A percentile compares a stretch with the other conserved stretches of the same genome.
Evolutionary conservation across 1,140 invertebrate species (phyloP).

Genomic region (Eufriesea mexicana): DNA sequence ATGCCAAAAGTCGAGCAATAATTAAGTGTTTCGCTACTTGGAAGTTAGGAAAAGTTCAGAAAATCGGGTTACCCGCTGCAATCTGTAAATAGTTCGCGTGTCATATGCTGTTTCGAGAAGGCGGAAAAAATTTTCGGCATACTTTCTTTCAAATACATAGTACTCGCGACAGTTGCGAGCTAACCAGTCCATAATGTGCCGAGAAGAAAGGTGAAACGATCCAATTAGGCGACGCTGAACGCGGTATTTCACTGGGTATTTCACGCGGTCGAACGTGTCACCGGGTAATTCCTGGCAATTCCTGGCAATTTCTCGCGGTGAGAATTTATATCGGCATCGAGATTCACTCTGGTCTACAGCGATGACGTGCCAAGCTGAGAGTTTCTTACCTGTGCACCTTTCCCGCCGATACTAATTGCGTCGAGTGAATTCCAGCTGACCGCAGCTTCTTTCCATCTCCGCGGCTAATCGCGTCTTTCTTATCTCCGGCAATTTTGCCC

Average conservation of each 20-base stretch:
- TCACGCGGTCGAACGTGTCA: conserved; percentile 11
- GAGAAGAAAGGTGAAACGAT: not conserved
- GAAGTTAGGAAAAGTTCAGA: too few species aligned
- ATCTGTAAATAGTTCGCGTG: too few species aligned
- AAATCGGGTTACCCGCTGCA: too few species aligned
- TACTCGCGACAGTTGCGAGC: too few species aligned
- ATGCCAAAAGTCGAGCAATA: too few species aligned
- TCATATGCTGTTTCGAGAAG: too few species aligned
- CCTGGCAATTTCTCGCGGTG: not conserved
- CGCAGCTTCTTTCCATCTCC: conserved; percentile 35
- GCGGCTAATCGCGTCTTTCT: conserved; percentile 41
- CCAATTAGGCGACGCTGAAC: conserved; percentile 2
- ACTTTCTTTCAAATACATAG: too few species aligned
- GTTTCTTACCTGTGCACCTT: conserved; percentile 44
- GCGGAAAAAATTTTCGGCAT: too few species aligned
- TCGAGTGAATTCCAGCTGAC: conserved; percentile 43
- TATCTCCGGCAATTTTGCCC: conserved; percentile 35
- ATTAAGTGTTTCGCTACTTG: too few species aligned
- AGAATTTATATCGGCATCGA: not conserved
- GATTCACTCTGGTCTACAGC: not conserved
- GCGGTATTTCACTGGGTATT: not conserved
- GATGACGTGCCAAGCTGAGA: conserved; percentile 2
- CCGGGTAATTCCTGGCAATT: not conserved
- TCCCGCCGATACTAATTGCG: conserved; percentile 52
- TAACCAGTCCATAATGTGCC: too few species aligned